Percentiles rank a stretch among this genome's conserved stretches.
phyloP scores from a whole-genome alignment of 2,113 vertebrate genomes.

The Grammomys dolichurus region DNA sequence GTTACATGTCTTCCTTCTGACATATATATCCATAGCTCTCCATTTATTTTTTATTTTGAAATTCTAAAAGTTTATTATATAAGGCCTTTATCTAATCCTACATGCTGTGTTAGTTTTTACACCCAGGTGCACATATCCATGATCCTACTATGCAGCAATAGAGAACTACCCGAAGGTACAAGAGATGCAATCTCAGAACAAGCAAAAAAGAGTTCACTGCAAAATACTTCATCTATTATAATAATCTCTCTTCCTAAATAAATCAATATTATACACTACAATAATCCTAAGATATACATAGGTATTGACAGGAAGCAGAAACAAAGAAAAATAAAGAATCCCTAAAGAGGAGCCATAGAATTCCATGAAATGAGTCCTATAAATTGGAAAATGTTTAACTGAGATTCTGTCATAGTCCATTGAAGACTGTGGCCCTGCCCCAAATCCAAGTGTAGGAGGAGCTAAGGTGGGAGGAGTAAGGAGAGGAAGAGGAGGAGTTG shows the following conservation, averaged over 20 bases:
- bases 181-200: not conserved
- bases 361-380: not conserved
- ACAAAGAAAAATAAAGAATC: not conserved
- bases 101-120: not conserved
- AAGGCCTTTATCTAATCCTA: conserved; percentile 19
- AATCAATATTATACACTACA: not conserved
- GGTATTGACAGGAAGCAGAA: not conserved
- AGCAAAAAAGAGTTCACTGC: not conserved
- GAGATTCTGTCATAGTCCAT: not conserved
- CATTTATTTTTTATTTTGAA: conserved; percentile 49
- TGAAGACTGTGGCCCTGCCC: not conserved
- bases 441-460: not conserved
- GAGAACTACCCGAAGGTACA: not conserved
- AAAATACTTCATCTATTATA: conserved; percentile 16
- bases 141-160: not conserved
- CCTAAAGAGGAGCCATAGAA: not conserved
- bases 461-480: no score
- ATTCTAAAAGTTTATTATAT: conserved; percentile 43
- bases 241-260: not conserved
- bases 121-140: not conserved
- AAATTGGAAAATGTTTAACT: not conserved
- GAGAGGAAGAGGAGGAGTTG: no score
- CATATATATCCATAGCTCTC: conserved; percentile 15
- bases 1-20: not conserved
- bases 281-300: not conserved